Base-by-base conservation (phyloP, 1,140 invertebrate genomes). In the Condylostylus longicornis region DNA sequence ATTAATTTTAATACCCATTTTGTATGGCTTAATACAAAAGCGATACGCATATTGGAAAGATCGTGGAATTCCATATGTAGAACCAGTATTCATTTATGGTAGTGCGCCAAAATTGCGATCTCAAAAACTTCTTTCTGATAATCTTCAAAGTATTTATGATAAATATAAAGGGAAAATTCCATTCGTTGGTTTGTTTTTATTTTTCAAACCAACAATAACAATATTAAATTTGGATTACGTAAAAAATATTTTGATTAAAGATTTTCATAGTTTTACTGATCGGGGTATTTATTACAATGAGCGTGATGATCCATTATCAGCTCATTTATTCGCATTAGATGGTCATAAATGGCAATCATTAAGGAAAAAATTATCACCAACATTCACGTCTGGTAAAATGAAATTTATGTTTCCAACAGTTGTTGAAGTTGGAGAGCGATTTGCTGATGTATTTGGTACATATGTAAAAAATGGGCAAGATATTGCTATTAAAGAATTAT, bases 371-470 rank as follows among this genome's bases (percentile, higher is more conserved):
- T 48, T 75, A 4, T 65, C 67, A 0, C 65, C 70, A 3, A 62
- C 71, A 0, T 75, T 75, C 41, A 69, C 70, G 0, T 63, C 69
- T 1, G 66, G 63, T 0, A 74, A 74, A 51, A 61, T 76, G 41
- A 74, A 68, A 49, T 58, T 54, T 15, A 72, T 74, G 65, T 58
- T 63, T 21, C 51, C 57, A 18, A 52, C 58, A 0, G 43, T 69
- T 5, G 41, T 46, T 0, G 48, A 58, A 22, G 49, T 62, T 17
- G 47, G 42, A 3, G 41, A 61, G 5, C 48, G 52, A 17, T 60
- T 66, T 33, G 37, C 44, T 1, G 38, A 60, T 1, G 44, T 51
- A 2, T 42, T 47, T 14, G 43, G 32, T 4, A 29, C 1, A 9
- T 35, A 5, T n/a, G 32, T 34, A 30, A 23, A 22, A 10, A 31